Evolutionary conservation across 2,888 invertebrate genomes (phyloP).

Genomic region (Perdita meconis): DNA sequence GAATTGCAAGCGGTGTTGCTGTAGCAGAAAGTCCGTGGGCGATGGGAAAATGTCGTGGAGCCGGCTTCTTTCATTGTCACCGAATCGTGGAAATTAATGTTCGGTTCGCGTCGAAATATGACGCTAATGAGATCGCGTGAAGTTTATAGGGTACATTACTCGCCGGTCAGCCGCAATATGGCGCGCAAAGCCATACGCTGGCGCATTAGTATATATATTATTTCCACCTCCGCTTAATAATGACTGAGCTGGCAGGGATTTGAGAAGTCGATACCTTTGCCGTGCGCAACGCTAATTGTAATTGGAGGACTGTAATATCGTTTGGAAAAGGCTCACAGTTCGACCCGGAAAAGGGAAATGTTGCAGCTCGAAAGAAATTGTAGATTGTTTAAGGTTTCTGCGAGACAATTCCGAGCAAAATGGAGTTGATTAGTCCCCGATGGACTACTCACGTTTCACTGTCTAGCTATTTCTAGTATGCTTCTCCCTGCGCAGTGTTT

Average conservation of each 20-base stretch:
- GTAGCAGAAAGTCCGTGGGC: background rate
- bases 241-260: background rate
- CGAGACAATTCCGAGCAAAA: background rate
- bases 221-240: slow-evolving; percentile 22
- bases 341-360: background rate
- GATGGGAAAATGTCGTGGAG: slow-evolving; percentile 30
- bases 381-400: background rate
- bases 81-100: slow-evolving; percentile 24
- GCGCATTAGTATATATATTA: background rate
- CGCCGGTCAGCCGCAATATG: background rate
- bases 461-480: no score
- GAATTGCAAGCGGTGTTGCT: slow-evolving; percentile 21
- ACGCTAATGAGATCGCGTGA: slow-evolving; percentile 27
- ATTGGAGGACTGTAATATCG: background rate
- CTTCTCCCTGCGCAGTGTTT: no score
- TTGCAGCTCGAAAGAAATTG: background rate
- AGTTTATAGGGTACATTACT: slow-evolving; percentile 17
- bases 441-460: no score
- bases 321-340: background rate
- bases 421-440: background rate
- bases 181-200: background rate
- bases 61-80: slow-evolving; percentile 8
- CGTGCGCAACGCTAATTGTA: background rate
- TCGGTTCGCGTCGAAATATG: slow-evolving; percentile 12
- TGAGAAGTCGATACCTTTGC: background rate